A percentile compares a stretch with the other conserved stretches of the same genome.
Conservation (phyloP, 2,888 invertebrate species). For the Cephus nigrinus region DNA sequence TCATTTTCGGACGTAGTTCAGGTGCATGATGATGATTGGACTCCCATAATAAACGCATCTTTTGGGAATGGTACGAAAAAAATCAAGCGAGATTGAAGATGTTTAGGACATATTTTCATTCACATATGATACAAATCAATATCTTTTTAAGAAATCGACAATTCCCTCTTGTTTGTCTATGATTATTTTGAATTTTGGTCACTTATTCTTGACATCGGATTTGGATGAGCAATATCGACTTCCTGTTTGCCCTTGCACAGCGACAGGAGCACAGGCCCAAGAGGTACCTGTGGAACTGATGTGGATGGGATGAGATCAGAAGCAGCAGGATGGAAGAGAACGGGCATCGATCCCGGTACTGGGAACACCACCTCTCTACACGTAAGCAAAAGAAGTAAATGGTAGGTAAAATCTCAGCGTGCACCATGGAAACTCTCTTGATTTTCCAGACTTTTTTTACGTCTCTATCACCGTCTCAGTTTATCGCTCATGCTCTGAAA, state of each 20-base stretch:
- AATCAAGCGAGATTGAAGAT: too few species aligned
- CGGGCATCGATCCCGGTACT: slow-evolving; percentile 9
- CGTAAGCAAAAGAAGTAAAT: not conserved
- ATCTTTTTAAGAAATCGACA: too few species aligned
- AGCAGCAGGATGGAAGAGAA: not conserved
- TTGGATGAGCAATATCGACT: not conserved
- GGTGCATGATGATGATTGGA: not conserved
- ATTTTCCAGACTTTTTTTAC: not conserved
- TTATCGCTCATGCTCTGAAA: not conserved
- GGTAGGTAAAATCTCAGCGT: not conserved
- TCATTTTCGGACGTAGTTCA: not conserved
- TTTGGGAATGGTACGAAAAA: too few species aligned
- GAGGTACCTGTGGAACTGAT: not conserved
- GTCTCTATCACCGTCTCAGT: not conserved
- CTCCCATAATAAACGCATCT: not conserved
- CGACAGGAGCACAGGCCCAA: not conserved
- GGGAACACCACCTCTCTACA: not conserved
- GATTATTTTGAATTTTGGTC: not conserved
- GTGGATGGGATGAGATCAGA: not conserved
- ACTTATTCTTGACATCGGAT: not conserved
- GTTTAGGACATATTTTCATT: too few species aligned
- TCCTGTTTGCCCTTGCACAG: not conserved
- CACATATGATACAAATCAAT: too few species aligned
- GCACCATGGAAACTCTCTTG: not conserved
- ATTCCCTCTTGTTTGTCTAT: not conserved